Evolutionary conservation across 2,113 vertebrate species (phyloP).

Genomic region (Myotis lucifugus): DNA sequence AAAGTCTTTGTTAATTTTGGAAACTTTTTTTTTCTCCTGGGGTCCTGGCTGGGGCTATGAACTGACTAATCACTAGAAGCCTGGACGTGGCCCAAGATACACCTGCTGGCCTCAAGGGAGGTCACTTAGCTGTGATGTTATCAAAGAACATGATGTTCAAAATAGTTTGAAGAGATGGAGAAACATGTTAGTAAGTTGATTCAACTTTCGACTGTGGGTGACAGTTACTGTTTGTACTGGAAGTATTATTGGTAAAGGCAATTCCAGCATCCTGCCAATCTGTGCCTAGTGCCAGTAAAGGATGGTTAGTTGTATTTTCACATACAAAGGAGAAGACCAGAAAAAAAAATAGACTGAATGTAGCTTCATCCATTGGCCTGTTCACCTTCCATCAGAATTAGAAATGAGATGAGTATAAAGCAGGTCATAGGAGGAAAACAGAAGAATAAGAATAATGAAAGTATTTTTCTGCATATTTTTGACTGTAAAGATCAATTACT

Average conservation of each 20-base stretch:
- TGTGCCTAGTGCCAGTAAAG: not conserved
- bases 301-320: constrained; percentile 22
- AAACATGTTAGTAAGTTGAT: not conserved
- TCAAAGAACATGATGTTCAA: constrained; percentile 19
- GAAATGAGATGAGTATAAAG: not conserved
- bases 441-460: not conserved
- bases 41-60: not conserved
- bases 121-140: not conserved
- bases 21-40: not conserved
- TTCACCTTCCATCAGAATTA: not conserved
- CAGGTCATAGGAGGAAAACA: not conserved
- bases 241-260: not conserved
- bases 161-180: not conserved
- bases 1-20: not conserved
- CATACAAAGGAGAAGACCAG: not conserved
- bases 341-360: not conserved
- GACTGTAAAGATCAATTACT: not conserved
- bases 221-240: not conserved
- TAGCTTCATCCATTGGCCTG: not conserved
- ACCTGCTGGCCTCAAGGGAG: not conserved
- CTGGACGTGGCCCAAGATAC: not conserved
- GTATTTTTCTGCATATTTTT: not conserved
- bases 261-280: not conserved
- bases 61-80: not conserved
- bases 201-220: not conserved